Evolutionary conservation across 2,797 vertebrate species (phyloP), one percentile per base, ranked within the genome.

Genomic region (Phataginus tetradactyla): DNA sequence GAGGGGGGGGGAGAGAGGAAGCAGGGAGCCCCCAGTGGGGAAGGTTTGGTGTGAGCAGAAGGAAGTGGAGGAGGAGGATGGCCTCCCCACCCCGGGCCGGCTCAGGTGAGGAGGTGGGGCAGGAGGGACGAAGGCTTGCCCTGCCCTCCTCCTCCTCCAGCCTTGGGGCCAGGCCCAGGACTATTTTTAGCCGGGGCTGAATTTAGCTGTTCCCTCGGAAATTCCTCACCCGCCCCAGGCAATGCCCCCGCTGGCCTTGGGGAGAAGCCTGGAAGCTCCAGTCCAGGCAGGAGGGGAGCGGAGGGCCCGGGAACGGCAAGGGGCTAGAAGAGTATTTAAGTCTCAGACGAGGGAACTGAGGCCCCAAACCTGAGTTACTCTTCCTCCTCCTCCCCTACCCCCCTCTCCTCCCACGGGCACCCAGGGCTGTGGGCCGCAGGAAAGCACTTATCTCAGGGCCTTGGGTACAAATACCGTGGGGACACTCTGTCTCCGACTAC

Each of bases 201-300:
- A 98, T 98, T 98, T 98, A 98, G 98, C 97, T 97, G 97, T 98
- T 99, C 98, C 98, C 98, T 98, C 98, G 97, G 97, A 98, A 99
- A 98, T 98, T 98, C 98, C 98, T 98, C 97, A 98, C 97, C 97
- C 98, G 94, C 98, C 81, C 98, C 98, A 66, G 91, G 86, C 92
- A 93, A 95, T 96, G 68, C 79, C 96, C 87, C 96, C 74, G 17
- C 88, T 90, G 90, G 94, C 94, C 92, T 71, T 7, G 7, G 42
- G 92, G 93, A 84, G 81, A 80, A 84, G 91, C 95, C 84, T 77
- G 59, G 0, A 78, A 95, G 78, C 5, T 71, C 95, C 71, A 0
- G 80, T 17, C 1, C 86, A 78, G 45, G 75, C 86, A 59, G 34
- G 12, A 57, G 53, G 0, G 0, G 63, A 55, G 32, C 80, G 90